Evolutionary conservation across 53 echinoderm and acorn worm species (phyloP), one percentile per base, ranked within the genome.

Genomic region (Henricia sp.): DNA sequence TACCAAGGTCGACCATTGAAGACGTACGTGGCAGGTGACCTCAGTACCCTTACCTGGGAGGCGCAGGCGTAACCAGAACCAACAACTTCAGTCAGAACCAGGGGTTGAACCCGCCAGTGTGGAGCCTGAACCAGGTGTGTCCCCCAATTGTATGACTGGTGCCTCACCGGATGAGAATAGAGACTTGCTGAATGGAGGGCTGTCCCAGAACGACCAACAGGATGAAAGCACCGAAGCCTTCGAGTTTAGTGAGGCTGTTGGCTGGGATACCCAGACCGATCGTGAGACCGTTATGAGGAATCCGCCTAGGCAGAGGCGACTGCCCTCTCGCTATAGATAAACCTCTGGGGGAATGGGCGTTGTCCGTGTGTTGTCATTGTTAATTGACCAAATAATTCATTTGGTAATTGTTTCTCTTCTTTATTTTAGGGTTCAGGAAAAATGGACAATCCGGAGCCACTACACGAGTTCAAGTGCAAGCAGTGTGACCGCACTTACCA

Each of bases 261-360:
- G 33, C 36, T 19, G 17, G 64, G 64, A 11, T 8, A 63, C 40
- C 42, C 42, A 41, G 21, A 40, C 17, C 5, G 26, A 41, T 68
- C 20, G 10, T 68, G 68, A 21, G 68, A 39, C 68, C 40, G 41
- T 21, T 17, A 19, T 39, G 68, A 68, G 68, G 41, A 68, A 68
- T 68, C 68, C 68, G 23, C 43, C 42, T 2, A 68, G 68, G 42
- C 68, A 68, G 68, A 68, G 68, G 42, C 68, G 68, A 30, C 64
- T 64, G 17, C 64, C 33, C 1, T 54, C 54, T 54, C 54, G 54
- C 20, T 54, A 13, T n/a, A 54, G 54, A 54, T 54, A 54, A 54
- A 54, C 54, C 54, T 10, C 12, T n/a, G 20, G 3, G 54, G 54
- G 54, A 54, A 54, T 55, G 56, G 13, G 56, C 21, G 56, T 55